Evolutionary conservation across 2,113 vertebrate species (phyloP), one percentile per base, ranked within the genome.

Genomic region (Fregetta grallaria): DNA sequence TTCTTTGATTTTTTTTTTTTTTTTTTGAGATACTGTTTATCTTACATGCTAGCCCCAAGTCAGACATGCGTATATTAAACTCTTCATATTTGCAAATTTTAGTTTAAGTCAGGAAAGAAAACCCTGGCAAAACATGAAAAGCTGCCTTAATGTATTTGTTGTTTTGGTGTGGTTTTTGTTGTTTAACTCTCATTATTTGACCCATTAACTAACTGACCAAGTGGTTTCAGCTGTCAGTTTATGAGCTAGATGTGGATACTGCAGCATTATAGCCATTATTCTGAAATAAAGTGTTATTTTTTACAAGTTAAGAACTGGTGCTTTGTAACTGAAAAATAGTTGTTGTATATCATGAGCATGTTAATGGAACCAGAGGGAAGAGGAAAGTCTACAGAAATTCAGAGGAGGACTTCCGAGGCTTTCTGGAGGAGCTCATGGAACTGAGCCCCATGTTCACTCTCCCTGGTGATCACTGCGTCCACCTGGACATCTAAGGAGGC

Each of bases 91-190:
- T 92, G 18, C 22, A 36, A 73, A 73, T 96, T 94, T 85, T 83
- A 58, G 72, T 94, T 93, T 95, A 92, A 96, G 30, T 81, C 56
- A 47, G 42, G 53, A 65, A 75, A 87, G 61, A 94, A 93, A 90
- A 92, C 59, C 30, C 53, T 91, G 55, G 53, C 30, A 81, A 83
- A 94, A 81, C 42, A 89, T 38, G 36, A 94, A 82, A 95, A 96
- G 76, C 82, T 84, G 25, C 61, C 95, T 83, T 77, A 59, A 58
- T 84, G 38, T 88, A 75, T 92, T 94, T 95, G 52, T 94, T 96
- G 45, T 65, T 93, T 67, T 67, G 40, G 18, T 84, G 7, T 73
- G 62, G 5, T 73, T 92, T 92, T 61, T 86, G 72, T 94, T 96
- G n/a, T 92, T 86, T 49, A 79, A 58, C 47, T 97, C 19, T 83